phyloP scores from a whole-genome alignment of 2,797 vertebrate genomes.

The Neoniphon sammara region DNA sequence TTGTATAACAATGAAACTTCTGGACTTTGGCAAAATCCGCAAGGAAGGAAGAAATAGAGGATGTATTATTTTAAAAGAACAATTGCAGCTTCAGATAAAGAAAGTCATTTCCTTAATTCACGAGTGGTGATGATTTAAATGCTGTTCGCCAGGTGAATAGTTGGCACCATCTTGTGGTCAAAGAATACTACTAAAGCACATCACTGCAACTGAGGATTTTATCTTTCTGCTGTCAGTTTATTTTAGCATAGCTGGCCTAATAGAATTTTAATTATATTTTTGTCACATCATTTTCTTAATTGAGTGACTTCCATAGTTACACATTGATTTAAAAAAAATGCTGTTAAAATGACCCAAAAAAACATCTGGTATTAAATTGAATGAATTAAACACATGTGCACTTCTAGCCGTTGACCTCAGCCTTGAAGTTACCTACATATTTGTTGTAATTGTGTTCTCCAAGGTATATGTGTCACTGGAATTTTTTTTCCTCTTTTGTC shows the following conservation, averaged over 20 bases:
- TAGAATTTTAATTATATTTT: neutral
- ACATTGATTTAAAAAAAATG: neutral
- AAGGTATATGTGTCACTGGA: constrained; percentile 78
- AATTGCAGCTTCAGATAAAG: constrained; percentile 16
- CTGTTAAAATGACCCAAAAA: neutral
- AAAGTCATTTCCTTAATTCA: constrained; percentile 33
- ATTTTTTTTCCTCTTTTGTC: constrained; percentile 72
- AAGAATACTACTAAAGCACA: constrained; percentile 49
- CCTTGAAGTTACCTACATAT: constrained; percentile 65
- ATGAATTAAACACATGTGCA: constrained; percentile 39
- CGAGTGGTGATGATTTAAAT: constrained; percentile 32
- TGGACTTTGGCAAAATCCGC: neutral
- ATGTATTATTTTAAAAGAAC: constrained; percentile 6
- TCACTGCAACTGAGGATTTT: constrained; percentile 47
- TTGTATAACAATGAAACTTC: constrained; percentile 6
- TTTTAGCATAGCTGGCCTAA: neutral
- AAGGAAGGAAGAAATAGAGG: neutral
- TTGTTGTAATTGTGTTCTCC: constrained; percentile 57
- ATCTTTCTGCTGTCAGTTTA: constrained; percentile 29
- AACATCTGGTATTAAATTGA: constrained; percentile 35
- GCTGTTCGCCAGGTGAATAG: constrained; percentile 23
- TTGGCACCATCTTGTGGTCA: constrained; percentile 70
- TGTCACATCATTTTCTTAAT: constrained; percentile 21
- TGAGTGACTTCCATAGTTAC: constrained; percentile 8
- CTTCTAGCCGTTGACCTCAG: constrained; percentile 64